Base-by-base conservation (phyloP, 2,888 invertebrate genomes). In the Neoascia interrupta region DNA sequence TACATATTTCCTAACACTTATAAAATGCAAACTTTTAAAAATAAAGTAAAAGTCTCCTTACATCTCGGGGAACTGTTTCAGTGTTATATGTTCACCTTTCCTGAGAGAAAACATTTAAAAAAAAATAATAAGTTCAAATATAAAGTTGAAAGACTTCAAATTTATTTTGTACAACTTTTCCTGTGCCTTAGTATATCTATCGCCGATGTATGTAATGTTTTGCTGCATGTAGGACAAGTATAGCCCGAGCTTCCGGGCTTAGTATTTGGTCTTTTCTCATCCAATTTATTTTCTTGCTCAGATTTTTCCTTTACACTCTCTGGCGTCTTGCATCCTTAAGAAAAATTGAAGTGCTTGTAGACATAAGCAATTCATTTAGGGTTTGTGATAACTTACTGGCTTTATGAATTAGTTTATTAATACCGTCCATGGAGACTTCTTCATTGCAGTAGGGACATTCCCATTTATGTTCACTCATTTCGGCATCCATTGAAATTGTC, bases 101-200 rank as follows among this genome's bases (percentile, higher is more conserved):
- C n/a, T n/a, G n/a, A n/a, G n/a, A n/a, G n/a, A n/a, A n/a, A n/a
- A n/a, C n/a, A n/a, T n/a, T n/a, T n/a, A n/a, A n/a, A n/a, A n/a
- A n/a, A n/a, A n/a, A n/a, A n/a, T n/a, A n/a, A n/a, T n/a, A n/a
- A n/a, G n/a, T n/a, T n/a, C n/a, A n/a, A n/a, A n/a, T n/a, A n/a
- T n/a, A n/a, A n/a, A n/a, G 26, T 26, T 26, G 26, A 26, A 26
- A 4, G 26, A 26, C 26, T 31, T 31, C 31, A 31, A 31, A 19
- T 64, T 66, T 74, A 75, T 58, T 82, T 74, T 18, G 58, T 64
- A 87, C 93, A 93, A 82, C 88, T 89, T 84, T 92, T 95, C 86
- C 93, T 96, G 89, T 98, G 97, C 84, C 92, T 94, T 79, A 97
- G 90, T 86, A 96, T 94, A 86, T 97, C 96, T 16, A 95, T 94